These are phyloP conservation scores for Nomada flava DNA, from an alignment of 2,888 invertebrate genomes.

Conservation along the genomic window DNA sequence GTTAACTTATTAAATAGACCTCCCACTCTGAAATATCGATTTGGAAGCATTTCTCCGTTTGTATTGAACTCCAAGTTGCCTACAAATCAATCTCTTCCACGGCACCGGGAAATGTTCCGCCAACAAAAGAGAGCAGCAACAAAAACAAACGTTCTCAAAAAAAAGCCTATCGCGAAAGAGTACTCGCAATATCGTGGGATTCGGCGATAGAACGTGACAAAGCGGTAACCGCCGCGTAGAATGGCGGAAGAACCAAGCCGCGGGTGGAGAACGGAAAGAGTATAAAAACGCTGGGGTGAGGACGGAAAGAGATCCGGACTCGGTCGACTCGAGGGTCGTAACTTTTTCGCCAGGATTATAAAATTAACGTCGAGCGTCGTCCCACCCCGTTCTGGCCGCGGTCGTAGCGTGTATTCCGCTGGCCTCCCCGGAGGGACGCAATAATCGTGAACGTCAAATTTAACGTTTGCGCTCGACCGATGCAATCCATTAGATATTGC, in stretches of 20 bases:
- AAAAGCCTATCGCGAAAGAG: neutral
- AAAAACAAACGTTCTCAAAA: no score
- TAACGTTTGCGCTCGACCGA: constrained; percentile 80
- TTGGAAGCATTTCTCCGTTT: no score
- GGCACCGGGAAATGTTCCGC: neutral
- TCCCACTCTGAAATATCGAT: no score
- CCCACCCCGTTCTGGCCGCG: constrained; percentile 16
- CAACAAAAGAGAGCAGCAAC: neutral
- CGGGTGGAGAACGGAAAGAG: constrained; percentile 18
- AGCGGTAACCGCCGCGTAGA: constrained; percentile 36
- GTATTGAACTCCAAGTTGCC: no score
- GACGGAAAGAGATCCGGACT: constrained; percentile 56
- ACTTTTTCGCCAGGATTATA: constrained; percentile 81
- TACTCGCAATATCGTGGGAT: constrained; percentile 37
- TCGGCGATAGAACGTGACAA: constrained; percentile 52
- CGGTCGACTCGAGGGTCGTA: constrained; percentile 71
- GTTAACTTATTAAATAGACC: no score
- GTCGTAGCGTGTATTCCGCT: constrained; percentile 30
- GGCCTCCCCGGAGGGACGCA: constrained; percentile 73
- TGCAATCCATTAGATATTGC: constrained; percentile 84
- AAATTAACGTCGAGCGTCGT: constrained; percentile 79
- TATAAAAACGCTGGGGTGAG: constrained; percentile 40
- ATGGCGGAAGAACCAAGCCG: neutral
- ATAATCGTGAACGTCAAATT: constrained; percentile 84
- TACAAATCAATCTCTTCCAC: no score